Percentiles rank a stretch among this genome's conserved stretches.
phyloP scores from a whole-genome alignment of 2,888 invertebrate species.

The Danaus chrysippus region DNA sequence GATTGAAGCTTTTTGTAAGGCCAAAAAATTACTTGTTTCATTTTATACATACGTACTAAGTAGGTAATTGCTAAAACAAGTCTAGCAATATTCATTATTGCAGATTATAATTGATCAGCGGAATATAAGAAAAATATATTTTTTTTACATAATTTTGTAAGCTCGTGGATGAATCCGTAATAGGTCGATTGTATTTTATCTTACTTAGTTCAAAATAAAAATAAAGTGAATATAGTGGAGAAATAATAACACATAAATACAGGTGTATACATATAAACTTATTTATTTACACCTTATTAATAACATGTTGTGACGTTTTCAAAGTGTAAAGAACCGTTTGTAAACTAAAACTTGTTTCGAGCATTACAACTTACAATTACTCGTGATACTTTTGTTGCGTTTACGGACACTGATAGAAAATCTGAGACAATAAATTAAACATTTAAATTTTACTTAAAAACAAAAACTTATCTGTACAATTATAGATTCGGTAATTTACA shows the following conservation, averaged over 20 bases:
- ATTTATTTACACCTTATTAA: conserved; percentile 76
- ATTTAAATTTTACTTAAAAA: conserved; percentile 31
- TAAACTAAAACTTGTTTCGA: conserved; percentile 42
- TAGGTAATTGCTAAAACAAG: too few relatives aligned
- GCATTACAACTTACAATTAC: conserved; percentile 34
- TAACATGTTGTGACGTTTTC: conserved; percentile 72
- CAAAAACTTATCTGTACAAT: conserved; percentile 39
- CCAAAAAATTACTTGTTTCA: too few relatives aligned
- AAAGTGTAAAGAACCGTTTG: conserved; percentile 51
- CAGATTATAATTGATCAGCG: too few relatives aligned
- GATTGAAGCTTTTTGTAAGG: too few relatives aligned
- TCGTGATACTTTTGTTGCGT: conserved; percentile 23
- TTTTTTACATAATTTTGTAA: too few relatives aligned
- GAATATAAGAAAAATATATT: too few relatives aligned
- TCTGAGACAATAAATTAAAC: conserved; percentile 17
- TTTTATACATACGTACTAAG: too few relatives aligned
- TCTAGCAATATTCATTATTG: too few relatives aligned
- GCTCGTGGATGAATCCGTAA: too few relatives aligned
- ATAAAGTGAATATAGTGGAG: not conserved
- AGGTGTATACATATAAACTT: conserved; percentile 77
- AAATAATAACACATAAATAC: conserved; percentile 53
- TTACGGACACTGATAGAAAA: conserved; percentile 12
- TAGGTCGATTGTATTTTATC: too few relatives aligned
- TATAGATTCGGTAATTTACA: conserved; percentile 41
- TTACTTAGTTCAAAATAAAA: not conserved